Evolutionary conservation across 2,888 invertebrate species (phyloP), one percentile per base, ranked within the genome.

Genomic region (Cecidostiba fungosa): DNA sequence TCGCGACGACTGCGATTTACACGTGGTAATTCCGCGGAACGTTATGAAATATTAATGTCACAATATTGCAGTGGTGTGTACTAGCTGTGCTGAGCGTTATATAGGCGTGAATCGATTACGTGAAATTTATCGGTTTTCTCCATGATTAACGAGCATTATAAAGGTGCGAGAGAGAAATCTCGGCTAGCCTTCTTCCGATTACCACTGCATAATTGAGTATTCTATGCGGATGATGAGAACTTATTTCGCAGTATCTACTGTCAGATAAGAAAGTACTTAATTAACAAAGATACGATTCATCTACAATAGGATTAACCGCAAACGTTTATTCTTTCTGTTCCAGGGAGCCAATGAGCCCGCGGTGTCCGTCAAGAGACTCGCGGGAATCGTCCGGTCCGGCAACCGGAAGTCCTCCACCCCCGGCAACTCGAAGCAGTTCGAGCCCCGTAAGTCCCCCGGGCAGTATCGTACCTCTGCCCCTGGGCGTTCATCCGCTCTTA

Each of bases 361-460:
- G 97, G 92, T 97, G 97, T 94, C 96, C 97, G 89, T 97, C 97
- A 84, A 95, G 97, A 91, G 97, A 97, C 92, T 97, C 97, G 85
- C 94, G 94, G 89, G 95, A 94, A 89, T 95, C 95, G 82, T 96
- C 96, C 88, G 94, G 94, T 76, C 96, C 96, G 88, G 95, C 95
- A 89, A 96, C 95, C 87, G 95, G 97, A 88, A 97, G 97, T 93
- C 96, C 97, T 72, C 94, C 95, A n/a, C 94, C 95, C 84, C 94
- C 94, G 1, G 94, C 94, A 62, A 92, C 94, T 50, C 91, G 94
- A 93, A 92, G 94, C 94, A 90, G 95, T 94, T 88, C 94, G 89
- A 93, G 93, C 86, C 94, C 94, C 82, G 93, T 96, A 36, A 96
- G 96, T 92, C 95, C 97, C 88, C 95, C 97, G 88, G 95, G 96